phyloP scores from a whole-genome alignment of 2,888 invertebrate genomes.

The Crossocerus cetratus region DNA sequence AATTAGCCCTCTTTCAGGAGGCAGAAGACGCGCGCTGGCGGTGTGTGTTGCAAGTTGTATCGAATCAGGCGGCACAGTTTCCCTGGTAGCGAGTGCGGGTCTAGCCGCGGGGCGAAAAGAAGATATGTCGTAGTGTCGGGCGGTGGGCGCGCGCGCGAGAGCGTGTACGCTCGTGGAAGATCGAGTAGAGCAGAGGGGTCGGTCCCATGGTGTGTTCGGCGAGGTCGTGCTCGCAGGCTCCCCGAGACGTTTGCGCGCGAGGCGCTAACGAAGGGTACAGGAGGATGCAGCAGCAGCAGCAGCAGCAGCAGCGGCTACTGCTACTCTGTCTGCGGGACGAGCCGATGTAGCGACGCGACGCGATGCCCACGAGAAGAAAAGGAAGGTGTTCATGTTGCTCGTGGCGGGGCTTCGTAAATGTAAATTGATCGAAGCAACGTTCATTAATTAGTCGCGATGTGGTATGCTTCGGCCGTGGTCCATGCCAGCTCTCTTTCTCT shows the following conservation, averaged over 20 bases:
- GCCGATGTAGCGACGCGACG: conserved; percentile 11
- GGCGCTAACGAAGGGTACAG: conserved; percentile 68
- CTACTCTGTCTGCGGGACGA: conserved; percentile 9
- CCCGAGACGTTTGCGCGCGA: conserved; percentile 38
- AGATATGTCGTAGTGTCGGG: not conserved
- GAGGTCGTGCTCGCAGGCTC: conserved; percentile 52
- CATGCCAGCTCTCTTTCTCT: conserved; percentile 17
- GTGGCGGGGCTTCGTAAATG: conserved; percentile 68
- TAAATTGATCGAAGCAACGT: conserved; percentile 74
- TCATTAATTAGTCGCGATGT: conserved; percentile 75
- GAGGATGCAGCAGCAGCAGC: conserved; percentile 45
- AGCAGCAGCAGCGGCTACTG: not conserved
- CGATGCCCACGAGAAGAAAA: conserved; percentile 19
- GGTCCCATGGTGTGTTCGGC: conserved; percentile 25
- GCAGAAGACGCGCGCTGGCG: not conserved
- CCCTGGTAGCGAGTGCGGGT: conserved; percentile 5
- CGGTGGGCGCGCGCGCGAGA: not conserved
- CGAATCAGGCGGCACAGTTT: conserved; percentile 21
- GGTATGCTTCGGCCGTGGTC: conserved; percentile 60
- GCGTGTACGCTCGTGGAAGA: conserved; percentile 11
- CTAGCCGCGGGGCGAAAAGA: conserved; percentile 6
- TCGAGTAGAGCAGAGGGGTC: not conserved
- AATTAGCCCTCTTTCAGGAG: conserved; percentile 28
- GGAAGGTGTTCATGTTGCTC: conserved; percentile 34
- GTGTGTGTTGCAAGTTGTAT: conserved; percentile 2